Conservation (phyloP, 1,140 invertebrate genomes). For the Caenorhabditis briggsae region DNA sequence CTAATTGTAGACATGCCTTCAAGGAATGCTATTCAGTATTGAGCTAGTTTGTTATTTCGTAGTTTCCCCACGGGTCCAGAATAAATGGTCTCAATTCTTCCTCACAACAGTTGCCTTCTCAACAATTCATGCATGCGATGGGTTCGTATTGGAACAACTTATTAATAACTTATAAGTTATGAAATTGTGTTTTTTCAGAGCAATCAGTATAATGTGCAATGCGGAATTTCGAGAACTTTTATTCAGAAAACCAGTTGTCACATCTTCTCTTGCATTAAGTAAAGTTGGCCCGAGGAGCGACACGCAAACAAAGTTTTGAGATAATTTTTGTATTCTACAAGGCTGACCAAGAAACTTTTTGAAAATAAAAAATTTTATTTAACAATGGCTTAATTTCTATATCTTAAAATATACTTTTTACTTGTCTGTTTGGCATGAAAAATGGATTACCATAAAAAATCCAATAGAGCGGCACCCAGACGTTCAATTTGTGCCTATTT, state of each 20-base stretch:
- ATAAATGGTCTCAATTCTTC: slow-evolving; percentile 34
- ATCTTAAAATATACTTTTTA: too few relatives aligned
- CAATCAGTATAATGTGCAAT: slow-evolving; percentile 11
- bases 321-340: neutral
- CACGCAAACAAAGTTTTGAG: neutral
- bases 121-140: slow-evolving; percentile 7
- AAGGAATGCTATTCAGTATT: slow-evolving; percentile 12
- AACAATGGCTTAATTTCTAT: too few relatives aligned
- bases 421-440: too few relatives aligned
- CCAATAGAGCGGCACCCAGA: too few relatives aligned
- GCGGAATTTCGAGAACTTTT: neutral
- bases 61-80: neutral
- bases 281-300: neutral
- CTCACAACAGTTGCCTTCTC: slow-evolving; percentile 19
- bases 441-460: too few relatives aligned
- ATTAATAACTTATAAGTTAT: neutral
- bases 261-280: neutral
- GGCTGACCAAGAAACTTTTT: neutral
- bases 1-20: slow-evolving; percentile 2
- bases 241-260: neutral
- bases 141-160: neutral
- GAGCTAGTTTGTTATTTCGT: slow-evolving; percentile 18
- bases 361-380: neutral
- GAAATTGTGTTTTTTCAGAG: neutral
- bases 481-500: too few relatives aligned